Percentiles rank a stretch among this genome's conserved stretches.
These are phyloP conservation scores for Drosophila saltans DNA, from an alignment of 1,140 invertebrate genomes.

Conservation along the genomic window DNA sequence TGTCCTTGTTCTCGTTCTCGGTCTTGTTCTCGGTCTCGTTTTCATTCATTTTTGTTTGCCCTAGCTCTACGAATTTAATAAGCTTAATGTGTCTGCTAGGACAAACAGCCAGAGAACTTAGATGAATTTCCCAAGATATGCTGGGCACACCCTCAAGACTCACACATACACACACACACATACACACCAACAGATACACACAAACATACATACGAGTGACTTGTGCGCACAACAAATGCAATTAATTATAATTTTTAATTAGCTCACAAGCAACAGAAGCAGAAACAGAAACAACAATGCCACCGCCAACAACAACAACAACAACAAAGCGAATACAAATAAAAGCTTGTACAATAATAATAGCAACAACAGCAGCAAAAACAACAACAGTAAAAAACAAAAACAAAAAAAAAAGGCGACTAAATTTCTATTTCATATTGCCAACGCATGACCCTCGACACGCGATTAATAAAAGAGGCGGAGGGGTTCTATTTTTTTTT, in stretches of 20 bases:
- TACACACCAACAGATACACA: conserved; percentile 26
- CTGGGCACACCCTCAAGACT: conserved; percentile 69
- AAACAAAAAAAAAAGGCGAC: conserved; percentile 49
- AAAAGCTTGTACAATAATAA: conserved; percentile 49
- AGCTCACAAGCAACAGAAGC: conserved; percentile 61
- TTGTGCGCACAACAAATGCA: conserved; percentile 73
- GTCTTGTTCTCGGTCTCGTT: conserved; percentile 31
- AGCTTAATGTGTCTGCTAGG: conserved; percentile 72
- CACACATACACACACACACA: conserved; percentile 47
- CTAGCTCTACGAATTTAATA: conserved; percentile 68
- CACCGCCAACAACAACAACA: conserved; percentile 15
- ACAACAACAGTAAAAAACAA: conserved; percentile 16
- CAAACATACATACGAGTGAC: conserved; percentile 38
- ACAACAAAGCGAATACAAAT: conserved; percentile 41
- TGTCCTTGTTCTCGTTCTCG: conserved; percentile 39
- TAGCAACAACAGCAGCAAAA: conserved; percentile 30
- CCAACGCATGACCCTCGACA: conserved; percentile 72
- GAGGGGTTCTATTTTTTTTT: background rate
- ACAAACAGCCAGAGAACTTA: conserved; percentile 61
- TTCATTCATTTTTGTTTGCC: conserved; percentile 22
- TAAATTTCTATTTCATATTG: conserved; percentile 70
- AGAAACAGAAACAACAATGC: conserved; percentile 33
- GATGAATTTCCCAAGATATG: conserved; percentile 80
- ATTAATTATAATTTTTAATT: conserved; percentile 81
- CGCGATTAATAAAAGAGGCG: conserved; percentile 70